Conservation (phyloP, 2,888 invertebrate genomes). For the Aphodius granarius region DNA sequence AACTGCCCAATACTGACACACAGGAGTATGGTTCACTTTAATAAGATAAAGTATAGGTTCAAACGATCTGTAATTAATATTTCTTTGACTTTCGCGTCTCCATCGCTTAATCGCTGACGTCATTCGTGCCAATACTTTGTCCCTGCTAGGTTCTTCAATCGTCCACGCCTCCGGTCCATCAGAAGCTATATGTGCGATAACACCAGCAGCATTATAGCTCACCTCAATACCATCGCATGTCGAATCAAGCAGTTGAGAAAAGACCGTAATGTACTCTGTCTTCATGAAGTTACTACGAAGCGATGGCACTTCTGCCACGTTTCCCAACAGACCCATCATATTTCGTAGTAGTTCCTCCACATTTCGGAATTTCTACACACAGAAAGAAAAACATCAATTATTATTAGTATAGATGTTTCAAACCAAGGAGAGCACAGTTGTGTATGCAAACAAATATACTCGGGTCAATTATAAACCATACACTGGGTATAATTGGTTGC, state of each 20-base stretch:
- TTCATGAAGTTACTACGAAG: slow-evolving; percentile 85
- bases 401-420: background rate
- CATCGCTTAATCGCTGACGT: slow-evolving; percentile 83
- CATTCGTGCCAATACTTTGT: slow-evolving; percentile 74
- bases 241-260: slow-evolving; percentile 82
- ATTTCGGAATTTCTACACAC: slow-evolving; percentile 76
- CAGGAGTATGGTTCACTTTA: slow-evolving; percentile 80
- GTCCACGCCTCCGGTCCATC: slow-evolving; percentile 88
- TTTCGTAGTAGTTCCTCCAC: slow-evolving; percentile 90
- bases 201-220: slow-evolving; percentile 95
- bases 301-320: slow-evolving; percentile 91
- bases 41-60: slow-evolving; percentile 89
- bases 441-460: no score
- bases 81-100: slow-evolving; percentile 84
- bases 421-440: no score
- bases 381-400: background rate
- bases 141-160: slow-evolving; percentile 69
- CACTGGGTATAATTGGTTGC: no score
- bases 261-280: slow-evolving; percentile 79
- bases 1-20: slow-evolving; percentile 95
- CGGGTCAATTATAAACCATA: no score
- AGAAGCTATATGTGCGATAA: slow-evolving; percentile 92
- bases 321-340: slow-evolving; percentile 97
- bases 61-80: slow-evolving; percentile 96
- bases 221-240: slow-evolving; percentile 95